phyloP scores from a whole-genome alignment of 2,888 invertebrate genomes.

The Xiphydria camelus region DNA sequence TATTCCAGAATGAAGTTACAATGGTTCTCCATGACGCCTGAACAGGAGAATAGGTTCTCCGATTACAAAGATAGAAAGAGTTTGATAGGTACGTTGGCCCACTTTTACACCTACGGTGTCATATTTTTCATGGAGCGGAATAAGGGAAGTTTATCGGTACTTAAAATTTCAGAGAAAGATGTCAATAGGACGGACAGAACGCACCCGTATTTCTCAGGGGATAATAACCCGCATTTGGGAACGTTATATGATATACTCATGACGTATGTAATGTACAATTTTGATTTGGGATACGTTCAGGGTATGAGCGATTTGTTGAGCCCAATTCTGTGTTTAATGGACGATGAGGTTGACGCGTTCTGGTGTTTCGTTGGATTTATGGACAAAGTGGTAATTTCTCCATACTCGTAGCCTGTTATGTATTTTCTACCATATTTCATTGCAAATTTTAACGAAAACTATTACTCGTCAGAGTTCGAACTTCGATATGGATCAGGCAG shows the following conservation, averaged over 20 bases:
- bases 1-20: conserved; percentile 96
- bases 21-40: conserved; percentile 87
- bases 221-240: conserved; percentile 85
- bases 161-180: conserved; percentile 90
- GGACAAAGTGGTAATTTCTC: conserved; percentile 78
- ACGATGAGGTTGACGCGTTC: conserved; percentile 94
- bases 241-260: conserved; percentile 89
- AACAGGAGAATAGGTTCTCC: conserved; percentile 86
- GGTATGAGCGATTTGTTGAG: conserved; percentile 98
- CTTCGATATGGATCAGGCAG: conserved; percentile 95
- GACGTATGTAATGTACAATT: conserved; percentile 99
- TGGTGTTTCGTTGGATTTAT: conserved; percentile 99
- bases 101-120: too few relatives aligned
- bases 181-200: conserved; percentile 94
- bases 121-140: too few relatives aligned
- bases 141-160: too few relatives aligned
- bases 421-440: conserved; percentile 6
- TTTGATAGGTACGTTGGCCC: conserved; percentile 68
- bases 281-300: conserved; percentile 93
- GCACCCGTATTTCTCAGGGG: conserved; percentile 89
- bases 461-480: conserved; percentile 70
- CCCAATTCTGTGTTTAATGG: conserved; percentile 85
- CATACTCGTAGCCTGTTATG: background rate
- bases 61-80: conserved; percentile 89
- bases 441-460: conserved; percentile 9